These are phyloP conservation scores for Brachyopa scutellaris DNA, from an alignment of 2,888 invertebrate genomes.

Conservation along the genomic window DNA sequence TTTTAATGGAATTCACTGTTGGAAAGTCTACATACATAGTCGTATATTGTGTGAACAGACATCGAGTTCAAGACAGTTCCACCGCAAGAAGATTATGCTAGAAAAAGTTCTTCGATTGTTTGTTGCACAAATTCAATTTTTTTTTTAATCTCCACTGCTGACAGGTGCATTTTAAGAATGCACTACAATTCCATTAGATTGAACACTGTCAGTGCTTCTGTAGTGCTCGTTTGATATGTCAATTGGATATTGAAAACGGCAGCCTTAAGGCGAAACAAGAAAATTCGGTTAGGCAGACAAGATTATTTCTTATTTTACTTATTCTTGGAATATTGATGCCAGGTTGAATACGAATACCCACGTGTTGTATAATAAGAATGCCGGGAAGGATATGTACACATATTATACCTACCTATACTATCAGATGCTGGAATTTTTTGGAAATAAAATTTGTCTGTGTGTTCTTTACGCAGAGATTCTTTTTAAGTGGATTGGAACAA, in stretches of 20 bases:
- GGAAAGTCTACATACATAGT: conserved; percentile 6
- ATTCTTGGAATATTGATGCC: background rate
- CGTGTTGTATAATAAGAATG: too few species aligned
- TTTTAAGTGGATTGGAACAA: too few species aligned
- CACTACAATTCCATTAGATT: conserved; percentile 51
- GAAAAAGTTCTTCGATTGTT: conserved; percentile 20
- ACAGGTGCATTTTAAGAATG: conserved; percentile 47
- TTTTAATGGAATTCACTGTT: conserved; percentile 58
- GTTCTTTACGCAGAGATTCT: too few species aligned
- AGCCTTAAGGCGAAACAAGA: conserved; percentile 43
- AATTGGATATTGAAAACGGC: conserved; percentile 28
- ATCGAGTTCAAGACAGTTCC: conserved; percentile 2
- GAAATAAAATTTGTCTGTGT: too few species aligned
- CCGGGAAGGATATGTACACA: too few species aligned
- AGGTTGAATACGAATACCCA: too few species aligned
- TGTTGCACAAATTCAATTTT: conserved; percentile 5
- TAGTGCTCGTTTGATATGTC: conserved; percentile 20
- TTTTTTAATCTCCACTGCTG: conserved; percentile 15
- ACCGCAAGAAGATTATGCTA: background rate
- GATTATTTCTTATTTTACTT: background rate
- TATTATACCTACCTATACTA: too few species aligned
- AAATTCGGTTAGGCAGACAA: conserved; percentile 40
- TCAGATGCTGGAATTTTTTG: too few species aligned
- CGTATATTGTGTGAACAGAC: background rate
- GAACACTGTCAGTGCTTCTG: conserved; percentile 25